These are phyloP conservation scores for Ctenosaura bakeri DNA, from an alignment of 2,797 vertebrate genomes.

Conservation along the genomic window DNA sequence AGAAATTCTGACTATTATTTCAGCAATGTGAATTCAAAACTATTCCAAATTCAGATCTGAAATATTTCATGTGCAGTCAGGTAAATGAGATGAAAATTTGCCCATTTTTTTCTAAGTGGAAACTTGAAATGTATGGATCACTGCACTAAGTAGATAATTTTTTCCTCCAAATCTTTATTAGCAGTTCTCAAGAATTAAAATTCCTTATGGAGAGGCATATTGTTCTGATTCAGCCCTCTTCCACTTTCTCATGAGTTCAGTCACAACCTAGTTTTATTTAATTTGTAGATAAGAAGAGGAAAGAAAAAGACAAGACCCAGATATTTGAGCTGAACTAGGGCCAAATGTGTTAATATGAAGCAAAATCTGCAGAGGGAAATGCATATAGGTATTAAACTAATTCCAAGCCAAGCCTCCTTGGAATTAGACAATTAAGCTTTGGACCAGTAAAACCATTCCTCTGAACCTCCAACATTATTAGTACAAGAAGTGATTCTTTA, in stretches of 20 bases:
- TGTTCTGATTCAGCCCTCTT: background rate
- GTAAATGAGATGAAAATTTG: background rate
- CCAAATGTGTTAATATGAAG: background rate
- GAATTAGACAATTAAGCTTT: background rate
- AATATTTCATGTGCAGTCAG: rapidly evolving
- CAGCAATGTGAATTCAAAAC: background rate
- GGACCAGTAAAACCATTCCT: background rate
- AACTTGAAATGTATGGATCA: background rate
- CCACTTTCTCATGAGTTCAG: background rate
- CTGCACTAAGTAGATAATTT: background rate
- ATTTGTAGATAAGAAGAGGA: background rate
- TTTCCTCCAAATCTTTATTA: background rate
- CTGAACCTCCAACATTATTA: background rate
- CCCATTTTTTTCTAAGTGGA: background rate
- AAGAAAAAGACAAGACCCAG: background rate
- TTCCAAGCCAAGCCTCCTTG: background rate
- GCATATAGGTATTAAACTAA: background rate
- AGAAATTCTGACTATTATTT: background rate
- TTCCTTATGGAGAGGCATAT: background rate
- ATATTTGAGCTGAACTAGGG: background rate
- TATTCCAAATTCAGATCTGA: background rate
- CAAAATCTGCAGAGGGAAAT: background rate
- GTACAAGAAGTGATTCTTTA: background rate
- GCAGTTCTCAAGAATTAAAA: background rate
- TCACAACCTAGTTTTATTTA: background rate